phyloP scores from a whole-genome alignment of 1,140 invertebrate genomes.

The Drosophila rhopaloa region DNA sequence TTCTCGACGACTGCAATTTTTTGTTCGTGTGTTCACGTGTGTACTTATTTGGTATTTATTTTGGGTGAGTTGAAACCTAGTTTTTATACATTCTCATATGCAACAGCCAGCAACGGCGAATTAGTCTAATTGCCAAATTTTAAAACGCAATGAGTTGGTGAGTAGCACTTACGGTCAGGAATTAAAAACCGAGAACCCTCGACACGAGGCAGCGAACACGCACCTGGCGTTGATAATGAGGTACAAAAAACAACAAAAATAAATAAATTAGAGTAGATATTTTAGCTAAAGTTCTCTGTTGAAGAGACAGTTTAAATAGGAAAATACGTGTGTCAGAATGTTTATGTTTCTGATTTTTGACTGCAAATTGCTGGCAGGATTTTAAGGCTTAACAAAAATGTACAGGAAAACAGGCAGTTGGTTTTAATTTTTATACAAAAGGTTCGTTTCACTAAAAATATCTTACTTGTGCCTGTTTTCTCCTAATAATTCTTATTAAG shows the following conservation, averaged over 20 bases:
- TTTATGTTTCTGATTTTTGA: neutral
- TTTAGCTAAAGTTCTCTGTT: neutral
- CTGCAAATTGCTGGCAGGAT: neutral
- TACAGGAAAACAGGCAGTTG: no score
- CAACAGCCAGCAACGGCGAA: slow-evolving; percentile 49
- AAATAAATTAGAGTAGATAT: neutral
- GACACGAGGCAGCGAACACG: slow-evolving; percentile 66
- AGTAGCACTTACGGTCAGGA: slow-evolving; percentile 7
- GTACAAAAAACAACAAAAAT: slow-evolving; percentile 1
- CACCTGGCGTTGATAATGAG: slow-evolving; percentile 74
- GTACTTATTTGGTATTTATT: slow-evolving; percentile 30
- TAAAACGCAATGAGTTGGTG: slow-evolving; percentile 70
- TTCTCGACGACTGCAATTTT: slow-evolving; percentile 46
- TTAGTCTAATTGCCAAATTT: slow-evolving; percentile 79
- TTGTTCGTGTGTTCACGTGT: slow-evolving; percentile 39
- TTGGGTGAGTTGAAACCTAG: slow-evolving; percentile 40
- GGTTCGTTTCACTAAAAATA: no score
- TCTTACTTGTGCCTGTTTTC: no score
- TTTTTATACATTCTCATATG: slow-evolving; percentile 27
- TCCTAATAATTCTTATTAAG: no score
- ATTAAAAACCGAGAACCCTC: slow-evolving; percentile 18
- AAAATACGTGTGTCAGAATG: neutral
- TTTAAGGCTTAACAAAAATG: no score
- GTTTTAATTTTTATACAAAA: no score
- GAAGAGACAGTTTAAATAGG: neutral